Conservation (phyloP, 2,113 vertebrate genomes). For the Channa maculata region DNA sequence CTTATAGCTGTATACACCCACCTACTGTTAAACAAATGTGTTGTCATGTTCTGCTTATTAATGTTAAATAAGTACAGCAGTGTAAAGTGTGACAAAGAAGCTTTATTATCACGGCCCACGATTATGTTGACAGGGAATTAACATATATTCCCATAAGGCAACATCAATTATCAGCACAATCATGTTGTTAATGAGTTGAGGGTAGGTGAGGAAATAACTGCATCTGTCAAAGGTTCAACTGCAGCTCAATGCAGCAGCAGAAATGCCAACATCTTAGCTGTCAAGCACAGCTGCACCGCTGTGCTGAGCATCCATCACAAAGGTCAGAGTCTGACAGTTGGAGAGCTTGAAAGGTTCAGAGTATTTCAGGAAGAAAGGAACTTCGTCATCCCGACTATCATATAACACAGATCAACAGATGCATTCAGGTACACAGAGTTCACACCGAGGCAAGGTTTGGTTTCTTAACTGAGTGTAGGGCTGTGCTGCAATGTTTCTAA, state of each 20-base stretch:
- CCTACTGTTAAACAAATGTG: too few species aligned
- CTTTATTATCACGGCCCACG: too few species aligned
- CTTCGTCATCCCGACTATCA: slow-evolving; percentile 20
- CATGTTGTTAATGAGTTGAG: not conserved
- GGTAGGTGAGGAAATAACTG: not conserved
- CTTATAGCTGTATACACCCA: too few species aligned
- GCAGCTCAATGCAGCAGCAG: slow-evolving; percentile 9
- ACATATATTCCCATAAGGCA: too few species aligned
- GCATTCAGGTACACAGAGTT: not conserved
- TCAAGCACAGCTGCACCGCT: not conserved
- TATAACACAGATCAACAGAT: not conserved
- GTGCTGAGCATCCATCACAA: slow-evolving; percentile 52
- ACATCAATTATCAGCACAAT: too few species aligned
- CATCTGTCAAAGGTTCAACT: slow-evolving; percentile 5
- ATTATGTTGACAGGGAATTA: too few species aligned
- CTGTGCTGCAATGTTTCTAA: too few species aligned
- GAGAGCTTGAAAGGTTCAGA: slow-evolving; percentile 44
- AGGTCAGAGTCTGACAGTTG: slow-evolving; percentile 60
- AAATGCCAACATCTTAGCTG: slow-evolving; percentile 45
- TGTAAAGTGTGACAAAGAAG: too few species aligned
- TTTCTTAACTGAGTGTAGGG: not conserved
- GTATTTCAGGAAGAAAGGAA: slow-evolving; percentile 39
- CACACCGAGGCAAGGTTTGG: not conserved
- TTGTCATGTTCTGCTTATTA: too few species aligned
- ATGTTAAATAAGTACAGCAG: too few species aligned